Percentiles rank a stretch among this genome's conserved stretches.
Conservation (phyloP, 35 echinoderm and acorn worm species). For the Diadema setosum region DNA sequence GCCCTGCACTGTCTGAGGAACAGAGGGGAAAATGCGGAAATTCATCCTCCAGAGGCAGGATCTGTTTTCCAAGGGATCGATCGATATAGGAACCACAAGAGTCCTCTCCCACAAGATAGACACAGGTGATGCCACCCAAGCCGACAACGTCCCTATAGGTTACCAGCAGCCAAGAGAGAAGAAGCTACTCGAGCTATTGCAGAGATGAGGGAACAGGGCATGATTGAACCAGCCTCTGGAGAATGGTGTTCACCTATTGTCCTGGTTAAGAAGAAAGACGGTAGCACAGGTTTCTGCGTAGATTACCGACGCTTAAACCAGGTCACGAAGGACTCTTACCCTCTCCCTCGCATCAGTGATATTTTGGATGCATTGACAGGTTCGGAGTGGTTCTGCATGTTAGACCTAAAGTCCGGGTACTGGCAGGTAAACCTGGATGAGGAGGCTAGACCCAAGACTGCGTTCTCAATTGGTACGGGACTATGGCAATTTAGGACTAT, state of each 20-base stretch:
- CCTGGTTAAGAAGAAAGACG: slow-evolving; percentile 60
- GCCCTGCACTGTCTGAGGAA: background rate
- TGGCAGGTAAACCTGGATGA: slow-evolving; percentile 70
- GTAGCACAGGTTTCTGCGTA: slow-evolving; percentile 35
- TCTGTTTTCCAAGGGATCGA: slow-evolving; percentile 9
- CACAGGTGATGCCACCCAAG: slow-evolving; percentile 30
- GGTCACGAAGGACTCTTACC: slow-evolving; percentile 45
- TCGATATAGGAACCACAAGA: slow-evolving; percentile 39
- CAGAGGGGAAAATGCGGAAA: background rate
- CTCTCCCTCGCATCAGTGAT: slow-evolving; percentile 44
- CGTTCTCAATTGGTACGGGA: slow-evolving; percentile 48
- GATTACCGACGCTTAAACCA: slow-evolving; percentile 54
- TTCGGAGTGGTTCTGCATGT: slow-evolving; percentile 67
- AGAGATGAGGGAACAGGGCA: background rate
- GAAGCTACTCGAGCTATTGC: background rate
- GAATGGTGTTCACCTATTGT: slow-evolving; percentile 43
- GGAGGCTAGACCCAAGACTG: slow-evolving; percentile 40
- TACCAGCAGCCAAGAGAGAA: background rate
- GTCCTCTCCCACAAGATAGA: slow-evolving; percentile 48
- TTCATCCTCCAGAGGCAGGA: background rate
- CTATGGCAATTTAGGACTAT: slow-evolving; percentile 24
- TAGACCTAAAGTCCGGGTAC: slow-evolving; percentile 71
- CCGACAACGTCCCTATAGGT: slow-evolving; percentile 32
- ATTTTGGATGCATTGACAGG: slow-evolving; percentile 38
- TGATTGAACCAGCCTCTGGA: slow-evolving; percentile 29